Evolutionary conservation across 2,113 vertebrate species (phyloP), one percentile per base, ranked within the genome.

Genomic region (Microcebus jonahi): DNA sequence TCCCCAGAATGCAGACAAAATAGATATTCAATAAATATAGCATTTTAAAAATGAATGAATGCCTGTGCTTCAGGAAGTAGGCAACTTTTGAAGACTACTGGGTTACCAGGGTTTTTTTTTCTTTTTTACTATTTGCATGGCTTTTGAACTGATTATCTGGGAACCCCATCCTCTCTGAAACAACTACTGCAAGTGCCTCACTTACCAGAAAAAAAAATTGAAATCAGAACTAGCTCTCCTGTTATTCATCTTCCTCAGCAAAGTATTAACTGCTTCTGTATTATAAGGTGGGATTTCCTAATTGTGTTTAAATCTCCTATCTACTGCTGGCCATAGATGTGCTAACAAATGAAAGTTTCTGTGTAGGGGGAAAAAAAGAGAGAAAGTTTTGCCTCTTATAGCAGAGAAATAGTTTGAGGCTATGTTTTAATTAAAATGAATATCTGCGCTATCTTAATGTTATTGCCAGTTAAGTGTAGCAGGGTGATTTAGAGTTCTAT

Each of bases 351-450:
- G 97, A 94, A 98, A 97, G 95, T 98, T 98, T 96, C 92, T 93
- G 67, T 45, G 59, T 76, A 48, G 70, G 42, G 21, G n/a, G 59
- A 68, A 2, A 3, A 1, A 45, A 89, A 25, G n/a, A 91, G 71
- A 73, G 97, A 98, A 98, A 98, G 97, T 98, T 99, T 98, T 98
- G 95, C 94, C 91, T 98, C 98, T 98, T 98, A 96, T 90, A 98
- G 97, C 97, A 97, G 91, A 96, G 96, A 99, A 98, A 98, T 98
- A 99, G 98, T 98, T 99, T 98, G 98, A 98, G 98, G 99, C 98
- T 98, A 99, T 98, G 98, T 98, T 99, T 99, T 99, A 99, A 99
- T 99, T 99, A 99, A 99, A 99, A 99, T 98, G 99, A 99, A 99
- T 99, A 99, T 99, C 98, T 98, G 97, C 73, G 96, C 98, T 98